These are phyloP conservation scores for Periphyllus acericola DNA, from an alignment of 2,888 invertebrate genomes.

Conservation along the genomic window DNA sequence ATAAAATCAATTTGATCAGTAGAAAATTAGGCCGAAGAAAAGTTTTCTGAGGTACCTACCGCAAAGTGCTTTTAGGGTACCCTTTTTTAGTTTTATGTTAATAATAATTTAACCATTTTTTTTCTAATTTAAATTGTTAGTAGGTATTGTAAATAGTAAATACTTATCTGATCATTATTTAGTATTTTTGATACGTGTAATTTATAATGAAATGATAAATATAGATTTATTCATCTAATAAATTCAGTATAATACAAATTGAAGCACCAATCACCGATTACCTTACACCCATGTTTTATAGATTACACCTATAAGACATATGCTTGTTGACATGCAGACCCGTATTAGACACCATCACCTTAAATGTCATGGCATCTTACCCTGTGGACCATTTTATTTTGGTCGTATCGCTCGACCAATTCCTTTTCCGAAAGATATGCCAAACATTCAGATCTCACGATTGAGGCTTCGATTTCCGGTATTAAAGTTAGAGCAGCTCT, in stretches of 20 bases:
- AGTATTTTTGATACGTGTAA: too few relatives aligned
- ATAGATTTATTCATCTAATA: background rate
- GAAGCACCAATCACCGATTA: constrained; percentile 8
- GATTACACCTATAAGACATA: background rate
- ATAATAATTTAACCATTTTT: too few relatives aligned
- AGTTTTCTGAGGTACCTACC: too few relatives aligned
- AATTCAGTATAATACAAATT: background rate
- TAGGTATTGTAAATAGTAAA: too few relatives aligned
- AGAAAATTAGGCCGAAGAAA: too few relatives aligned
- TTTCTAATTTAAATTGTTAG: too few relatives aligned
- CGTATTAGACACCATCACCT: constrained; percentile 42
- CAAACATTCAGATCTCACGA: constrained; percentile 70
- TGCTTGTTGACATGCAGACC: constrained; percentile 31
- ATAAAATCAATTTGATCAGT: too few relatives aligned
- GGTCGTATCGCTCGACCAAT: constrained; percentile 70
- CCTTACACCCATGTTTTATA: background rate
- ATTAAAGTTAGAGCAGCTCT: constrained; percentile 66
- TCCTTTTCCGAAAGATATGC: constrained; percentile 70
- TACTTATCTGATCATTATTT: too few relatives aligned
- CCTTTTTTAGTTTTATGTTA: too few relatives aligned
- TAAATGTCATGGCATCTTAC: constrained; percentile 67
- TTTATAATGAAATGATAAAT: background rate
- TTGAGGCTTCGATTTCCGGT: constrained; percentile 70
- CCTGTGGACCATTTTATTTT: constrained; percentile 70
- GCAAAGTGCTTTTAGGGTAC: too few relatives aligned